Evolutionary conservation across 1,140 invertebrate genomes (phyloP).

Genomic region (Bombus confusus): DNA sequence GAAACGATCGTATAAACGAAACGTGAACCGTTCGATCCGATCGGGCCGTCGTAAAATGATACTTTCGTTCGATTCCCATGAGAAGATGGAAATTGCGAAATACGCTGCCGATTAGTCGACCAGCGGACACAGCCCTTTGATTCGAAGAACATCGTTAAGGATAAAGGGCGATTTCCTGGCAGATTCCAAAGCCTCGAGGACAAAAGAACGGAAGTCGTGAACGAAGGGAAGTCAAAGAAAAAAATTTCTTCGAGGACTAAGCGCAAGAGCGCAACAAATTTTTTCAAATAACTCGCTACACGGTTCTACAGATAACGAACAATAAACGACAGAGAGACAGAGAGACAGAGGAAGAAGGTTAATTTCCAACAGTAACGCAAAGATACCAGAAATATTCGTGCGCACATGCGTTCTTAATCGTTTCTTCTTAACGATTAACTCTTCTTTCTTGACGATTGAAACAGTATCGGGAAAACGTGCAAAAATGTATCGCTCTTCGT

Average conservation of each 20-base stretch:
- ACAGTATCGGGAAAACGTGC: neutral
- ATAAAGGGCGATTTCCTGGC: neutral
- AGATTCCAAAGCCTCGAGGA: neutral
- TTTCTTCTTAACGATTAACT: no score
- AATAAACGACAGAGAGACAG: neutral
- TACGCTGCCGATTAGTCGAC: neutral
- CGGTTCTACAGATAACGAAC: neutral
- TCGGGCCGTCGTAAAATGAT: no score
- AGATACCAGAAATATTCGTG: neutral
- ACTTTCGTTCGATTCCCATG: neutral
- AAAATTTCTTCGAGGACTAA: neutral
- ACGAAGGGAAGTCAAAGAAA: neutral
- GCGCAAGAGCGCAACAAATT: neutral
- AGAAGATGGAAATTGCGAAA: neutral
- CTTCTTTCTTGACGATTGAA: no score
- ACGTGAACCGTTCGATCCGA: neutral
- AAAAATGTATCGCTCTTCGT: neutral
- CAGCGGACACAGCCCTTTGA: neutral
- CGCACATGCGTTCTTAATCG: neutral
- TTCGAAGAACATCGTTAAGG: neutral
- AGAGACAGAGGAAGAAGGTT: no score
- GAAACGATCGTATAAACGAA: neutral
- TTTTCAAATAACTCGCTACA: neutral
- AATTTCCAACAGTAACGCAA: neutral
- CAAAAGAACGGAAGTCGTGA: neutral